phyloP scores from a whole-genome alignment of 2,797 vertebrate genomes.

The Manis javanica region DNA sequence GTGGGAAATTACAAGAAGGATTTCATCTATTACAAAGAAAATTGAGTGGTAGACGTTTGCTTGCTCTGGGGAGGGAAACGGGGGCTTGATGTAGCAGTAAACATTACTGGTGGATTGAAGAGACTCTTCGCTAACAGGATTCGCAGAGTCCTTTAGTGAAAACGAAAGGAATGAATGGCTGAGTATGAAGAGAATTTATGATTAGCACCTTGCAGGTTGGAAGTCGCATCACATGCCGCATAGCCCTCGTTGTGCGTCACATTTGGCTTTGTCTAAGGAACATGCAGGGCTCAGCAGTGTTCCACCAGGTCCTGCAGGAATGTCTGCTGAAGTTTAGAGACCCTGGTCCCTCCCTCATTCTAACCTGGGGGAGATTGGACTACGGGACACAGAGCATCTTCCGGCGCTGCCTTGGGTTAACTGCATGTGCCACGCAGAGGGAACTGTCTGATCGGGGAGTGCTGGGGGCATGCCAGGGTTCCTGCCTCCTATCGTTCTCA shows the following conservation, averaged over 20 bases:
- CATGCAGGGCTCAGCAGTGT: background rate
- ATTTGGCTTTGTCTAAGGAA: background rate
- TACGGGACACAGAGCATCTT: background rate
- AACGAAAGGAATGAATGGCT: background rate
- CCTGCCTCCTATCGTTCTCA: background rate
- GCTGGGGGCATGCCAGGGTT: background rate
- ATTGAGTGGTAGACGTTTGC: background rate
- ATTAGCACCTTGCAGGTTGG: background rate
- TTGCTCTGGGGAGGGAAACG: background rate
- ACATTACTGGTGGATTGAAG: background rate
- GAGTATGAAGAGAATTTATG: background rate
- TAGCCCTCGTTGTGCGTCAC: background rate
- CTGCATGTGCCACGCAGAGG: background rate
- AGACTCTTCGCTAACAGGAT: background rate
- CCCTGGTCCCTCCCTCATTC: background rate
- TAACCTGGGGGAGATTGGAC: background rate
- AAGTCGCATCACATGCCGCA: rapidly evolving
- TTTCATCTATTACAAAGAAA: background rate
- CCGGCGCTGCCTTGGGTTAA: background rate
- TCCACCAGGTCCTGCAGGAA: background rate
- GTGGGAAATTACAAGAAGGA: background rate
- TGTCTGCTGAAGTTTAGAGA: background rate
- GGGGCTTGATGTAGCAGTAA: background rate
- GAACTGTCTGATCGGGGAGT: background rate
- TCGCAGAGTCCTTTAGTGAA: background rate